Conservation (phyloP, 1,140 invertebrate genomes). For the Hypsibius dujardini region DNA sequence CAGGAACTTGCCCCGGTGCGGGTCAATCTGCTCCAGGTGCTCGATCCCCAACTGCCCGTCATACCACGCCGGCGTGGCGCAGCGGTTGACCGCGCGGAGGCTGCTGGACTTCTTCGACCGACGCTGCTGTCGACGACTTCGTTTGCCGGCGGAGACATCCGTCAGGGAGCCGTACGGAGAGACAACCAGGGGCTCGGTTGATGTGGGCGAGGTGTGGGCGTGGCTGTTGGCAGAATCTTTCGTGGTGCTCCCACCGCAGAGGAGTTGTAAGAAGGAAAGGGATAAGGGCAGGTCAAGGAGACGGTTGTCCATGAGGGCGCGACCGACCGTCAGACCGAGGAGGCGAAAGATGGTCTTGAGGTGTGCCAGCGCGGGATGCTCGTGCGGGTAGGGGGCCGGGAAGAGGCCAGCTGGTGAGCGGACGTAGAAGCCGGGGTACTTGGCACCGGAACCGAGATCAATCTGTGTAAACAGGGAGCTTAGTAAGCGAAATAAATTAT, state of each 20-base stretch:
- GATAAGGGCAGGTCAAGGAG: constrained; percentile 90
- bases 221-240: constrained; percentile 10
- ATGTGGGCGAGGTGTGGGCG: constrained; percentile 16
- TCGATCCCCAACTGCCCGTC: constrained; percentile 48
- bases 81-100: neutral
- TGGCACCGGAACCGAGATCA: constrained; percentile 44
- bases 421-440: constrained; percentile 76
- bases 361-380: constrained; percentile 55
- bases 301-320: constrained; percentile 86
- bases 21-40: constrained; percentile 66
- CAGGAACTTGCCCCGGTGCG: constrained; percentile 56
- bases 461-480: constrained; percentile 19
- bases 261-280: constrained; percentile 76
- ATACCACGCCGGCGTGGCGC: constrained; percentile 30
- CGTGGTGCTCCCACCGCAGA: constrained; percentile 46
- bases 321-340: constrained; percentile 77
- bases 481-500: too few relatives aligned
- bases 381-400: constrained; percentile 53
- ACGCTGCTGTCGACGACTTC: constrained; percentile 19
- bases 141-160: constrained; percentile 39
- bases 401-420: constrained; percentile 67
- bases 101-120: neutral
- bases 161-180: constrained; percentile 46
- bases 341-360: constrained; percentile 71
- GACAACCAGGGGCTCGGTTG: constrained; percentile 35